Conservation (phyloP, 2,113 vertebrate species). For the Catharus minimus region DNA sequence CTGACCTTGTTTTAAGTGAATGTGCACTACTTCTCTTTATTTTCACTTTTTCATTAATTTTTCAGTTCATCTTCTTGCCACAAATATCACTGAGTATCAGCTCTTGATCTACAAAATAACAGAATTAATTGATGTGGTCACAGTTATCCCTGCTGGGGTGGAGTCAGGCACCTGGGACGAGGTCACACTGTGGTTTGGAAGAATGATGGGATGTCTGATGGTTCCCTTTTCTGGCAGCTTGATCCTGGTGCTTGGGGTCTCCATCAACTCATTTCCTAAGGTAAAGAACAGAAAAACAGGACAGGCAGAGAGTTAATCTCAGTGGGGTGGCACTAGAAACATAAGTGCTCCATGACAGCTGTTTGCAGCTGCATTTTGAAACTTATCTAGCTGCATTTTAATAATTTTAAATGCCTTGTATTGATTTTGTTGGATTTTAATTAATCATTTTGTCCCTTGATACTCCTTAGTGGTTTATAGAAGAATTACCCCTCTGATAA, state of each 20-base stretch:
- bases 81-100: background rate
- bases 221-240: background rate
- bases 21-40: background rate
- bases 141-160: fast-evolving
- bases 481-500: background rate
- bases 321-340: background rate
- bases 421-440: background rate
- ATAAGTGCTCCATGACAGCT: fast-evolving
- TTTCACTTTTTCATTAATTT: background rate
- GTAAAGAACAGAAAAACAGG: background rate
- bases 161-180: background rate
- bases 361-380: background rate
- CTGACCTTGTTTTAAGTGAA: background rate
- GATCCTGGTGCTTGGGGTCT: background rate
- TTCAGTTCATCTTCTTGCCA: background rate
- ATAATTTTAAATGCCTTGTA: background rate
- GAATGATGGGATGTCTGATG: background rate
- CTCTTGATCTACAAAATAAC: background rate
- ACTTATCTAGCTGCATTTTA: background rate
- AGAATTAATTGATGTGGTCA: background rate
- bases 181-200: background rate
- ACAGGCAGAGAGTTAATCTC: background rate
- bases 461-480: background rate
- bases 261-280: background rate
- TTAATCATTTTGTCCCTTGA: background rate